Base-by-base conservation (phyloP, 2,797 vertebrate species). In the Pangasius krempfi region DNA sequence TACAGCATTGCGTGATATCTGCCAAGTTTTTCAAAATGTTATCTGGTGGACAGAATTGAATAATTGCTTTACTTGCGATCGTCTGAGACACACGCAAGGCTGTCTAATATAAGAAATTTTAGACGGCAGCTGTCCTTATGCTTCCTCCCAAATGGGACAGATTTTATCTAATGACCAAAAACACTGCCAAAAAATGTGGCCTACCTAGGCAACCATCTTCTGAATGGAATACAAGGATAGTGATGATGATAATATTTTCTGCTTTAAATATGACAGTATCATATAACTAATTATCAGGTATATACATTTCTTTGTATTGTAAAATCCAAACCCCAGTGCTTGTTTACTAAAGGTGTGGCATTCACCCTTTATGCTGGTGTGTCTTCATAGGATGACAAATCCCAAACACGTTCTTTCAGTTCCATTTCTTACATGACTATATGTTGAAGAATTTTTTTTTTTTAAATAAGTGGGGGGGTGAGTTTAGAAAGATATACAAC, bases 271-370 rank as follows among this genome's bases (percentile, higher is more conserved):
- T 64, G 12, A 14, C 16, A 30, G 60, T 68, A 37, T 70, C 50
- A 14, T 20, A 25, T 54, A 52, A 33, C 4, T 84, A 25, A 70
- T 30, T 30, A 84, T 84, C 1, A 30, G 8, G 40, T 47, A 30
- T n/a, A 10, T 84, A 30, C 12, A 2, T 50, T 20, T 50, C 30
- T 83, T 84, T 2, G 8, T n/a, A 13, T 20, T 33, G 16, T 52
- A 68, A 47, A n/a, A n/a, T 37, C 25, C 80, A 47, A 83, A 40
- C 81, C 60, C 20, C 40, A 50, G 33, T 79, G 44, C 40, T 37
- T 85, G 66, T 87, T 64, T 87, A 58, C 13, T 87, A 30, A 83
- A 83, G 68, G 78, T 73, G 87, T 68, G 62, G 58, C 33, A 52
- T 83, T 83, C 44, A 33, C 78, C 16, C 5, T 66, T 40, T 40